These are phyloP conservation scores for Varanus komodoensis DNA, from an alignment of 2,113 vertebrate species.

Conservation along the genomic window DNA sequence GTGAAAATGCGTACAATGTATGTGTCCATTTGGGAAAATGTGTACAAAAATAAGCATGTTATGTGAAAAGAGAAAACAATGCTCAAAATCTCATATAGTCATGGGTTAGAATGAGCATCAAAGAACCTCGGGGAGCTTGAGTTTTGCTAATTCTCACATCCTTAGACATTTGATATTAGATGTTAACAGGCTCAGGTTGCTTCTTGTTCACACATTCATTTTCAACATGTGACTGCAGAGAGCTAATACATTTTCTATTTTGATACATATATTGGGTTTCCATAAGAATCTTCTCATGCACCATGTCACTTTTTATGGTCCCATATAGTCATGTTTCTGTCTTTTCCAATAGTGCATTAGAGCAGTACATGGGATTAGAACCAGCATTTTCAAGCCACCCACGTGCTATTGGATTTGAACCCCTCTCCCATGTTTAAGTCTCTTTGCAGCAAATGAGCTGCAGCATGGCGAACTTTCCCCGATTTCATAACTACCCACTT, in stretches of 20 bases:
- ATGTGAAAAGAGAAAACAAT: too few relatives aligned
- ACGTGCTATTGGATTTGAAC: background rate
- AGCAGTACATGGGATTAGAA: background rate
- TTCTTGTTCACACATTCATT: background rate
- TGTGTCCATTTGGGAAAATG: too few relatives aligned
- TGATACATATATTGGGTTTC: background rate
- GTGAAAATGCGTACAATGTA: too few relatives aligned
- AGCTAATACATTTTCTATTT: background rate
- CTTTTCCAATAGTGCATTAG: background rate
- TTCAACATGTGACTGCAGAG: background rate
- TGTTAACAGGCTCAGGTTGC: too few relatives aligned
- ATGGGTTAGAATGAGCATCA: too few relatives aligned
- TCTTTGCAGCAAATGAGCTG: background rate
- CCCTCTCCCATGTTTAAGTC: background rate
- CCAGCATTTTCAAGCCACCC: background rate
- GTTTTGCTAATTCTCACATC: too few relatives aligned
- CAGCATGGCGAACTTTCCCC: background rate
- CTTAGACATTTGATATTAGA: too few relatives aligned
- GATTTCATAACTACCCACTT: slow-evolving; percentile 8
- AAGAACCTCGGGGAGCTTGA: too few relatives aligned
- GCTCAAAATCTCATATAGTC: too few relatives aligned
- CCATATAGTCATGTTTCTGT: background rate
- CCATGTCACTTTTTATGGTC: background rate
- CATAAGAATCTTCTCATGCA: background rate
- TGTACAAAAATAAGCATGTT: too few relatives aligned